These are phyloP conservation scores for Orius laevigatus DNA, from an alignment of 1,140 invertebrate genomes.

Conservation along the genomic window DNA sequence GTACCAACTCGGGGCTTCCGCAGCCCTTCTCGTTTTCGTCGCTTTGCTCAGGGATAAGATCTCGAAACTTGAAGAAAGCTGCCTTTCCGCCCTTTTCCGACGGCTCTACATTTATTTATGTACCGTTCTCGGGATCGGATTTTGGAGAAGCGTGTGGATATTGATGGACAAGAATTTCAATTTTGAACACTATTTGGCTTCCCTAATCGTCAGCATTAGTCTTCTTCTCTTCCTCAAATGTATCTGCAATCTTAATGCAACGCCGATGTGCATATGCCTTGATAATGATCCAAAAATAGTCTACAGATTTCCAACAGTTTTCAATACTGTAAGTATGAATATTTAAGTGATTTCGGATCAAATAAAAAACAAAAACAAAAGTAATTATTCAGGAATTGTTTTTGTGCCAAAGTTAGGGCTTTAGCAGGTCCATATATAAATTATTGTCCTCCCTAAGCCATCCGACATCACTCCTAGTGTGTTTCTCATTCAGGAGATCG, in stretches of 20 bases:
- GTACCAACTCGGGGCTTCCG: conserved; percentile 8
- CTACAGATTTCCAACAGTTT: conserved; percentile 45
- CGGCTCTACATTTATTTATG: conserved; percentile 38
- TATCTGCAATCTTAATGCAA: conserved; percentile 38
- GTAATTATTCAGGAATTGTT: neutral
- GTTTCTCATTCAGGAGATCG: too few relatives aligned
- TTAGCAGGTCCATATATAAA: too few relatives aligned
- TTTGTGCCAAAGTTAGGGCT: too few relatives aligned
- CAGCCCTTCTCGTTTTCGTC: conserved; percentile 13
- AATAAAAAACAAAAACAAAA: neutral
- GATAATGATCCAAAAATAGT: conserved; percentile 34
- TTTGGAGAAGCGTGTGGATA: conserved; percentile 44
- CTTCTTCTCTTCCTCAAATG: conserved; percentile 27
- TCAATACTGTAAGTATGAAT: conserved; percentile 21
- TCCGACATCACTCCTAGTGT: too few relatives aligned
- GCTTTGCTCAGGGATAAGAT: conserved; percentile 14
- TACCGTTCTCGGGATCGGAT: conserved; percentile 34
- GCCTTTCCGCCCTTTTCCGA: conserved; percentile 10
- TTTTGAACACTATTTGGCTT: conserved; percentile 21
- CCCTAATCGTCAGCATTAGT: conserved; percentile 23
- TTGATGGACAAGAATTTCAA: conserved; percentile 30
- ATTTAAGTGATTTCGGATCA: neutral
- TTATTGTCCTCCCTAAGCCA: too few relatives aligned
- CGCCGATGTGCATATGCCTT: conserved; percentile 37
- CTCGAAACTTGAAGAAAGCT: conserved; percentile 6